A percentile compares a stretch with the other conserved stretches of the same genome.
Evolutionary conservation across 2,888 invertebrate species (phyloP).

Genomic region (Pandemis corylana): DNA sequence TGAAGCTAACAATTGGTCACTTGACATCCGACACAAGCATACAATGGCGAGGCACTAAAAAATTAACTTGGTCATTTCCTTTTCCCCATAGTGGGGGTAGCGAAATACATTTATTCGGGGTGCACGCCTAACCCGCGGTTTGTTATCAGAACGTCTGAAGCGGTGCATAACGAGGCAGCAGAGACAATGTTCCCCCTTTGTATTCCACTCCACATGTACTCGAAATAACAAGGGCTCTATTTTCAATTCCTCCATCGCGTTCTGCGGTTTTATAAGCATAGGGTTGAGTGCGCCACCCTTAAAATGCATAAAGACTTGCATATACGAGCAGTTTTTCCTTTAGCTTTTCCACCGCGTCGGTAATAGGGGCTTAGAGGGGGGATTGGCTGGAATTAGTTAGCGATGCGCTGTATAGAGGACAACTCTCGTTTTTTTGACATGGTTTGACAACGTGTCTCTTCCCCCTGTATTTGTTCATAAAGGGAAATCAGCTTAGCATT

Average conservation of each 20-base stretch:
- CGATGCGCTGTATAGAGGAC: conserved; percentile 22
- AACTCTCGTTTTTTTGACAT: conserved; percentile 20
- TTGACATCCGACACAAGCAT: not conserved
- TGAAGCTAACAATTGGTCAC: not conserved
- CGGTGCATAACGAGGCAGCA: conserved; percentile 75
- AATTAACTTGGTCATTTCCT: conserved; percentile 32
- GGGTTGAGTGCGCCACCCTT: conserved; percentile 58
- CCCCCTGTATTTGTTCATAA: not conserved
- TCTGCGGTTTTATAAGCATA: conserved; percentile 66
- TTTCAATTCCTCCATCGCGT: conserved; percentile 78
- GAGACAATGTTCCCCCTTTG: conserved; percentile 79
- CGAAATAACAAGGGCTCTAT: conserved; percentile 83
- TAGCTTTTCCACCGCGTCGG: conserved; percentile 55
- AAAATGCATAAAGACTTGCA: conserved; percentile 71
- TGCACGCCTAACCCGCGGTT: conserved; percentile 63
- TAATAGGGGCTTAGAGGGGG: conserved; percentile 39
- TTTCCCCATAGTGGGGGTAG: conserved; percentile 26
- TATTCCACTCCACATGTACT: conserved; percentile 79
- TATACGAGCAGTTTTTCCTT: conserved; percentile 64
- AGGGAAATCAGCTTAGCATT: not conserved
- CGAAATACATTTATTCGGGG: conserved; percentile 55
- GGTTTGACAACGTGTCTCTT: not conserved
- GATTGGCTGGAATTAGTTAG: conserved; percentile 41
- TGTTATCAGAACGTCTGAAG: conserved; percentile 80
- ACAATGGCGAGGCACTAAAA: conserved; percentile 22